A percentile compares a stretch with the other conserved stretches of the same genome.
phyloP scores from a whole-genome alignment of 1,140 invertebrate genomes.

The Aphelinus atriplicis region DNA sequence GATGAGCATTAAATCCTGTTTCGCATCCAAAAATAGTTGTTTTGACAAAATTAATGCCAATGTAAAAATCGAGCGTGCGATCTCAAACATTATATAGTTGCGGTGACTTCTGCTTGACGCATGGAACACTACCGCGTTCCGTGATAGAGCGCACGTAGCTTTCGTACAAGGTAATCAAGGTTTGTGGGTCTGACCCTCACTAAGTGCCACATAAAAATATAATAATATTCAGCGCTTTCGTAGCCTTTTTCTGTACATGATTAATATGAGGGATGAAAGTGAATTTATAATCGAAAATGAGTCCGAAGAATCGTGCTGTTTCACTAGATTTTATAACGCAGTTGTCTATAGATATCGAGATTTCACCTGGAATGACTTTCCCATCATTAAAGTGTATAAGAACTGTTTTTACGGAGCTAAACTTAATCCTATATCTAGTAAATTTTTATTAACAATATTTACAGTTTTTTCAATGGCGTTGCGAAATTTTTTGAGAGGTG shows the following conservation, averaged over 20 bases:
- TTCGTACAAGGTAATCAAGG: conserved; percentile 35
- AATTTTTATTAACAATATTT: no score
- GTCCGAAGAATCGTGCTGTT: neutral
- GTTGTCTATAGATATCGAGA: neutral
- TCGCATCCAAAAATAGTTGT: no score
- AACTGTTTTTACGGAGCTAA: neutral
- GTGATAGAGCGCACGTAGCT: conserved; percentile 19
- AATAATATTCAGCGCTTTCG: conserved; percentile 17
- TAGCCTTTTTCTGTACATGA: conserved; percentile 11
- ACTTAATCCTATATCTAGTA: no score
- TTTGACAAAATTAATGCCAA: no score
- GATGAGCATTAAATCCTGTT: no score
- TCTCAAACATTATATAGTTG: no score
- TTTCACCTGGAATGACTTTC: neutral
- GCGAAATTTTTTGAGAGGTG: no score
- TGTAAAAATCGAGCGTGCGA: no score
- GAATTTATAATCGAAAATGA: conserved; percentile 31
- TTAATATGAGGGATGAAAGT: conserved; percentile 31
- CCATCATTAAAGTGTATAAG: conserved; percentile 25
- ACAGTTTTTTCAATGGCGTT: no score
- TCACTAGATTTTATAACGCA: neutral
- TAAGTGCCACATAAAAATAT: conserved; percentile 28
- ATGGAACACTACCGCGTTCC: no score
- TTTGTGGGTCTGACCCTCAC: conserved; percentile 34
- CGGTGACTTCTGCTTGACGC: no score